These are phyloP conservation scores for Tetramorium simillimum DNA, from an alignment of 1,140 invertebrate genomes.

Conservation along the genomic window DNA sequence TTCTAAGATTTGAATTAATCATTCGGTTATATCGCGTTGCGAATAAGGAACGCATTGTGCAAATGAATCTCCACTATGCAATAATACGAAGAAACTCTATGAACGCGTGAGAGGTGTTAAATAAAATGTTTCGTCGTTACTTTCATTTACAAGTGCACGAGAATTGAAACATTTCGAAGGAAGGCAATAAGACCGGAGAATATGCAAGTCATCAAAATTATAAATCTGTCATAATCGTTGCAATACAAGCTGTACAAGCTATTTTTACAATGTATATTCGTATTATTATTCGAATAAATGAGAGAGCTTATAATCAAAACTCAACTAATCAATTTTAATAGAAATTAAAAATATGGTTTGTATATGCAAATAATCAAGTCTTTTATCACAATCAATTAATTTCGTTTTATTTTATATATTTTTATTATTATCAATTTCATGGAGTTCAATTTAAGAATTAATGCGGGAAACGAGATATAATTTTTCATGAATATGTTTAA, in stretches of 20 bases:
- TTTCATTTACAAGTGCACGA: conserved; percentile 19
- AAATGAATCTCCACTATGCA: background rate
- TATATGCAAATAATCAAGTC: background rate
- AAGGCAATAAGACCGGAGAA: background rate
- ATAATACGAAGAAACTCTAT: background rate
- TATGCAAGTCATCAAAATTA: background rate
- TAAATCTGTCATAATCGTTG: background rate
- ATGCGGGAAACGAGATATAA: background rate
- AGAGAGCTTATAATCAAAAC: background rate
- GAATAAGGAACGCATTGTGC: background rate
- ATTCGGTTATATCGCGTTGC: background rate
- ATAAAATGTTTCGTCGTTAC: background rate
- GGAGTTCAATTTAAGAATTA: background rate
- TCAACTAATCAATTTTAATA: background rate
- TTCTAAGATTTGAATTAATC: background rate
- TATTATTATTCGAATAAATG: background rate
- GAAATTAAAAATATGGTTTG: background rate
- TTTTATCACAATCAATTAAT: background rate
- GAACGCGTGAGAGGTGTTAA: conserved; percentile 30
- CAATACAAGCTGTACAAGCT: background rate
- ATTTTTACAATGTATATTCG: background rate
- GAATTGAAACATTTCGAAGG: background rate
- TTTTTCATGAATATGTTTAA: conserved; percentile 35
- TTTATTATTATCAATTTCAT: background rate
- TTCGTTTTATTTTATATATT: background rate